Base-by-base conservation (phyloP, 2,113 vertebrate genomes). In the Chascanopsetta lugubris region DNA sequence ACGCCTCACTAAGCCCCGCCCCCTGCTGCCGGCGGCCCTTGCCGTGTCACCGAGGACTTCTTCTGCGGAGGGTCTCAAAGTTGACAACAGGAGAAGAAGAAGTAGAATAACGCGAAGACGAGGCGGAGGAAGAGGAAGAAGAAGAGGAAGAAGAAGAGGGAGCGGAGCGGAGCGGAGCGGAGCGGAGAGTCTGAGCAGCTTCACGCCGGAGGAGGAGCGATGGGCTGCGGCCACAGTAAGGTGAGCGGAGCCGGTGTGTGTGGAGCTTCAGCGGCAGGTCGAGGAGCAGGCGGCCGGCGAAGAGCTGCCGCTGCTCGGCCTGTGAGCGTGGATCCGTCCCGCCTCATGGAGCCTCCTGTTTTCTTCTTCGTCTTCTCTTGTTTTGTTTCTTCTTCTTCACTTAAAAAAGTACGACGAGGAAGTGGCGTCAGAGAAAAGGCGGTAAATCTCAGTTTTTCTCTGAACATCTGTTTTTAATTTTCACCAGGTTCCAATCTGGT, bases 151-250 rank as follows among this genome's bases (percentile, higher is more conserved):
- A 12, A 40, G 20, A 2, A 0, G 29, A n/a, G 8, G 30, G 1
- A 3, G n/a, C 18, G 21, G 6, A 42, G 17, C 15, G n/a, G 17
- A 34, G 32, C 11, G 42, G 1, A 26, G 36, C 21, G 29, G 29
- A 18, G 38, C 20, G 25, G 22, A 46, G 10, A 43, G 43, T 3
- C 17, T 10, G 46, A 61, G 48, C 47, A 5, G 61, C 59, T 61
- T 57, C 15, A 25, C 8, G 21, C 22, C 38, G 32, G 66, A 60
- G 66, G 50, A 50, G 69, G 80, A 80, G 83, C 57, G 24, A 92
- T 92, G 92, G 92, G 92, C 69, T 91, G 91, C 84, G 61, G 48
- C 67, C 80, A 90, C 46, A 93, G 92, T 43, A 91, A 89, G 81
- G 83, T 87, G 62, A 85, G 42, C n/a, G 87, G 0, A 2, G 6